A percentile compares a stretch with the other conserved stretches of the same genome.
Conservation (phyloP, 2,797 vertebrate species). For the Phalanger gymnotis region DNA sequence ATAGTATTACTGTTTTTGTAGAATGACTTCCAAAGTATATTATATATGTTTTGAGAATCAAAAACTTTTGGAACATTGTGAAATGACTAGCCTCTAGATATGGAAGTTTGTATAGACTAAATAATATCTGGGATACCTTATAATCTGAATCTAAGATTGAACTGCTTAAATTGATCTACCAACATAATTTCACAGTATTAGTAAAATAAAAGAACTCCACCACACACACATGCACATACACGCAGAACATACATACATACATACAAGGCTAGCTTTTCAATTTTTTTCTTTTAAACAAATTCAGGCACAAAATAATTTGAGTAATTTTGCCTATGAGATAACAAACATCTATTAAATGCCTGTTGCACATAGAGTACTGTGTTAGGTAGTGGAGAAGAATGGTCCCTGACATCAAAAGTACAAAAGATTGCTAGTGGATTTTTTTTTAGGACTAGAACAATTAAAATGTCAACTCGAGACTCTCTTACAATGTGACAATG, state of each 20-base stretch:
- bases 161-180: not conserved
- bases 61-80: not conserved
- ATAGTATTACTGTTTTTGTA: not conserved
- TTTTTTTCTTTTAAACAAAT: not conserved
- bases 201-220: not conserved
- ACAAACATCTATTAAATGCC: not conserved
- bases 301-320: not conserved
- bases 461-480: not conserved
- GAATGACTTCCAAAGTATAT: not conserved
- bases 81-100: not conserved
- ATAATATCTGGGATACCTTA: not conserved
- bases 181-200: not conserved
- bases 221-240: not conserved
- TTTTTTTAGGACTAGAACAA: not conserved
- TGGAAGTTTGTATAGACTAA: not conserved
- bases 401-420: not conserved
- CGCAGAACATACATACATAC: not conserved
- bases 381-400: not conserved
- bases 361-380: not conserved
- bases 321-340: not conserved
- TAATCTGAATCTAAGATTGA: not conserved
- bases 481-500: not conserved
- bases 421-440: not conserved
- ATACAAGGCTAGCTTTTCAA: not conserved
- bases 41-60: not conserved